Evolutionary conservation across 2,797 vertebrate species (phyloP).

Genomic region (Silurus aristotelis): DNA sequence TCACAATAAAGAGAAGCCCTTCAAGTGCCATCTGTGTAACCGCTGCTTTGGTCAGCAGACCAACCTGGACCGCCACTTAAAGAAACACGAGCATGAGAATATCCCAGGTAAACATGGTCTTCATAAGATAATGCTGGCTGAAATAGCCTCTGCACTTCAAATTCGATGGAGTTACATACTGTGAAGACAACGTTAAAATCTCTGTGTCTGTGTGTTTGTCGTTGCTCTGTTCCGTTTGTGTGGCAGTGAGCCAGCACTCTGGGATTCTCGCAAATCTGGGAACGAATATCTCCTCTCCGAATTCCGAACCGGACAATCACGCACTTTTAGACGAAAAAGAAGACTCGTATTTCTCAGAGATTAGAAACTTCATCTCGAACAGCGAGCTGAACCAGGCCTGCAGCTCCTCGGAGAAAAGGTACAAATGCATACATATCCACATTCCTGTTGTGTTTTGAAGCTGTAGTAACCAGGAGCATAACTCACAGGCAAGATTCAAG

Average conservation of each 20-base stretch:
- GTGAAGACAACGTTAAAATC: not conserved
- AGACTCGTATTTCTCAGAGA: constrained; percentile 98
- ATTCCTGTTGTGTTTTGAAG: constrained; percentile 40
- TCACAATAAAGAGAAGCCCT: constrained; percentile 92
- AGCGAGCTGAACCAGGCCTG: constrained; percentile 92
- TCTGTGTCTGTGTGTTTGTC: not conserved
- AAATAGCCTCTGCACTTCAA: not conserved
- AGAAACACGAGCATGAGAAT: constrained; percentile 89
- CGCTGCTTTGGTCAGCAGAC: constrained; percentile 91
- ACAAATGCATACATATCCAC: constrained; percentile 30
- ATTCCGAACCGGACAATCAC: constrained; percentile 98
- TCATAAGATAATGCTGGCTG: not conserved
- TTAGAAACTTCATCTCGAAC: constrained; percentile 98
- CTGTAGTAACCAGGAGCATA: constrained; percentile 42
- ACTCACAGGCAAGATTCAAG: not conserved
- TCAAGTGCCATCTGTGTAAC: constrained; percentile 89
- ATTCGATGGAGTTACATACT: not conserved
- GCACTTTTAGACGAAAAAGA: constrained; percentile 99
- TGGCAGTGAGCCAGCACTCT: constrained; percentile 88
- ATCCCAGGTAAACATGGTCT: constrained; percentile 81
- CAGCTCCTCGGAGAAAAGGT: constrained; percentile 91
- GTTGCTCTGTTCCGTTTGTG: constrained; percentile 14
- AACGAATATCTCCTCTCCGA: constrained; percentile 93
- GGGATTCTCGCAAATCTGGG: constrained; percentile 94
- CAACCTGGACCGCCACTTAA: constrained; percentile 87